Base-by-base conservation (phyloP, 2,113 vertebrate species). In the Sceloporus undulatus region DNA sequence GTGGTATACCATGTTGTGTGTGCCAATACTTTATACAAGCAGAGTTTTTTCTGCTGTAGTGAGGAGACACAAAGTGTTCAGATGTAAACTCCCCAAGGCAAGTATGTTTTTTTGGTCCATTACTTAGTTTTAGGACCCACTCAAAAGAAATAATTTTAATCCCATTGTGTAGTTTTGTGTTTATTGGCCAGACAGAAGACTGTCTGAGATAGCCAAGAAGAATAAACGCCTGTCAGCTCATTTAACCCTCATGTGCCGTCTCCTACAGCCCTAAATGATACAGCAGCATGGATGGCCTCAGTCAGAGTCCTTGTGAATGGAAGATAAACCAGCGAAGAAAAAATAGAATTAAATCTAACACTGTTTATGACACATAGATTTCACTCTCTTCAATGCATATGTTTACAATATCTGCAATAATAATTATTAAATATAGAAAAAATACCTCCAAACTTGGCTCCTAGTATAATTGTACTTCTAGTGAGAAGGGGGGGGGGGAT, bases 361-460 rank as follows among this genome's bases (percentile, higher is more conserved):
- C 82, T 88, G 87, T 91, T 62, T 87, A 90, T 91, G 93, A 93
- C 92, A 95, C 90, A 94, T 18, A 62, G 59, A 94, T 92, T 96
- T 91, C 92, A 90, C 93, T 96, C 95, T 84, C 79, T 96, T 96
- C 94, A 97, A 97, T 97, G 97, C 96, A 97, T 97, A 96, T 97
- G 96, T 97, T 97, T 96, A 97, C 95, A 96, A 96, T 97, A 97
- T 96, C 94, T 92, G 95, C 96, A 94, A 94, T 97, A 97, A 97
- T 97, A 97, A 97, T 97, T 96, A 97, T 97, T 97, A 97, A 97
- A 97, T 96, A 97, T 95, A 97, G 96, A 97, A 96, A 97, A 97
- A 97, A 97, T 97, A 97, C 96, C 96, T 97, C 96, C 96, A 96
- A 97, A 97, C 96, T 97, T 97, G 97, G 97, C 96, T 96, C 93